Evolutionary conservation across 2,113 vertebrate genomes (phyloP), one percentile per base, ranked within the genome.

Genomic region (Podiceps cristatus): DNA sequence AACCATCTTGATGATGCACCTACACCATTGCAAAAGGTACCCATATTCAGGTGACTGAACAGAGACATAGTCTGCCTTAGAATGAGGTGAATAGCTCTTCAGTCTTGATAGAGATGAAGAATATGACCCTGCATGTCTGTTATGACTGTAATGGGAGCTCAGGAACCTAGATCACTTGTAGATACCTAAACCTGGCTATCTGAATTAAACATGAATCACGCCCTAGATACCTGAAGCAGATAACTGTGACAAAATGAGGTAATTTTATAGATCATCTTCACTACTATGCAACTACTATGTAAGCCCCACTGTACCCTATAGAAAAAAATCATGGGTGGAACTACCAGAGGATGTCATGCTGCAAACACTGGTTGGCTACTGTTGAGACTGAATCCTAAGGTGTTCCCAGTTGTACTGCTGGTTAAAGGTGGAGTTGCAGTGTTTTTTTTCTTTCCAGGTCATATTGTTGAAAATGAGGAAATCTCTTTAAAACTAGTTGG

Each of bases 61-160:
- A 69, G 31, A 22, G 20, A 33, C 11, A 13, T 23, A 11, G 5
- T 47, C 40, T 83, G 3, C 13, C 14, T 49, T 49, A 27, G 18
- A 4, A 3, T 31, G 23, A 50, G 5, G 14, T 59, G 55, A 86
- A 18, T 28, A 28, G 12, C 17, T 68, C 71, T 80, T 80, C 63
- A 47, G 10, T 47, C 33, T 84, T 1, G 1, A 44, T 4, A 53
- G 22, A 52, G 19, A 25, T 49, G 19, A 63, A 52, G 5, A 8
- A 5, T 17, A 2, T 23, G 25, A 42, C 17, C 29, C 0, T 31
- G 10, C 42, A 4, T 8, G 10, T 31, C 24, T 9, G 12, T 16
- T 40, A 27, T n/a, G 47, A 67, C 14, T 71, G 2, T 44, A 37
- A 31, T 1, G 28, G 35, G 16, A 80, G 8, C 8, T 75, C 67